Percentiles rank a stretch among this genome's conserved stretches.
These are phyloP conservation scores for Fragum sueziense DNA, from an alignment of 2,888 invertebrate genomes.

Conservation along the genomic window DNA sequence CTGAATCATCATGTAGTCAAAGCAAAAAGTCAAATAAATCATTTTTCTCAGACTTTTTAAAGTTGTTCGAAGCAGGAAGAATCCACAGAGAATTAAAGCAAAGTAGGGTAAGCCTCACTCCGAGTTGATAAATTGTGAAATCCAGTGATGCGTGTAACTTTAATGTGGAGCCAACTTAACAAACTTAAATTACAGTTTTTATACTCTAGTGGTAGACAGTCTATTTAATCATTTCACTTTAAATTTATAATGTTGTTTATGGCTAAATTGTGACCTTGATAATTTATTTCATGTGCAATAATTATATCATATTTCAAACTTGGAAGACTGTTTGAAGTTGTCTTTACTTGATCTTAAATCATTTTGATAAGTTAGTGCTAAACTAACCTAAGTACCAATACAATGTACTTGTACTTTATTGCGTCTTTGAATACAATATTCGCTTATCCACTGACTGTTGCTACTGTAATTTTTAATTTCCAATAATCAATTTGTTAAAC, in stretches of 20 bases:
- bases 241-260: neutral
- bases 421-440: no score
- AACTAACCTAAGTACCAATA: no score
- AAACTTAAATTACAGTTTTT: neutral
- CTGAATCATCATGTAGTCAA: slow-evolving; percentile 13
- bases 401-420: no score
- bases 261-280: neutral
- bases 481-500: no score
- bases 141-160: neutral
- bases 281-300: no score
- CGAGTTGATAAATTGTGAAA: neutral
- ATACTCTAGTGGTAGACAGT: neutral
- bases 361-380: no score
- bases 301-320: no score
- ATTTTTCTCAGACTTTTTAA: slow-evolving; percentile 15
- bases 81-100: slow-evolving; percentile 11
- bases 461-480: no score
- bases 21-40: slow-evolving; percentile 4
- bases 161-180: neutral
- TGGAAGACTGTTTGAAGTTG: no score
- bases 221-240: neutral
- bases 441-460: no score
- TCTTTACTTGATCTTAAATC: no score
- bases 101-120: slow-evolving; percentile 12
- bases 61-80: slow-evolving; percentile 19